Percentiles rank a stretch among this genome's conserved stretches.
phyloP scores from a whole-genome alignment of 2,797 vertebrate species.

The Mareca penelope region DNA sequence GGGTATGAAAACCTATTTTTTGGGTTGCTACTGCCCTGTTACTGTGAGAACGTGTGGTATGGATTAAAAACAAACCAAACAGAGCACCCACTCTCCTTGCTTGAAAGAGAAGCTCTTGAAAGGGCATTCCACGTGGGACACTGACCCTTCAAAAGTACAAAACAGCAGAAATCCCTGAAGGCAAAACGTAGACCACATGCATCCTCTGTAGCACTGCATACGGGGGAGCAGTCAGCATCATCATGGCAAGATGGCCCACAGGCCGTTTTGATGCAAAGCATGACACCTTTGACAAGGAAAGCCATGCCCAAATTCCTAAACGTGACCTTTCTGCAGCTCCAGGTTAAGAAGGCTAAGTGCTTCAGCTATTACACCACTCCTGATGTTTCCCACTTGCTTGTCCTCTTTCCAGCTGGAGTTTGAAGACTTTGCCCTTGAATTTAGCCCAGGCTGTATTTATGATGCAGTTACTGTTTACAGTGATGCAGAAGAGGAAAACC shows the following conservation, averaged over 20 bases:
- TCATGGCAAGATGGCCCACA: neutral
- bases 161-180: neutral
- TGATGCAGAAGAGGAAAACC: neutral
- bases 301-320: neutral
- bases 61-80: neutral
- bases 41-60: neutral
- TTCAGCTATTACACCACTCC: neutral
- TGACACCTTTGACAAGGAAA: neutral
- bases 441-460: neutral
- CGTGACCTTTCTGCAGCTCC: neutral
- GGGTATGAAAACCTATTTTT: neutral
- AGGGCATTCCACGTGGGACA: accelerated
- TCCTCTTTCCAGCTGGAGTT: conserved; percentile 17
- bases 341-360: neutral
- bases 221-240: neutral
- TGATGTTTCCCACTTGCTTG: neutral
- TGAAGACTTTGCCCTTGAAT: conserved; percentile 15
- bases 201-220: neutral
- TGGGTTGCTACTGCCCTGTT: neutral
- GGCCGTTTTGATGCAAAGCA: neutral
- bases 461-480: neutral
- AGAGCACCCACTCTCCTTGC: neutral
- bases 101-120: neutral
- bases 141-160: neutral
- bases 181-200: neutral